Evolutionary conservation across 2,797 vertebrate genomes (phyloP), one percentile per base, ranked within the genome.

Genomic region (Avahi laniger): DNA sequence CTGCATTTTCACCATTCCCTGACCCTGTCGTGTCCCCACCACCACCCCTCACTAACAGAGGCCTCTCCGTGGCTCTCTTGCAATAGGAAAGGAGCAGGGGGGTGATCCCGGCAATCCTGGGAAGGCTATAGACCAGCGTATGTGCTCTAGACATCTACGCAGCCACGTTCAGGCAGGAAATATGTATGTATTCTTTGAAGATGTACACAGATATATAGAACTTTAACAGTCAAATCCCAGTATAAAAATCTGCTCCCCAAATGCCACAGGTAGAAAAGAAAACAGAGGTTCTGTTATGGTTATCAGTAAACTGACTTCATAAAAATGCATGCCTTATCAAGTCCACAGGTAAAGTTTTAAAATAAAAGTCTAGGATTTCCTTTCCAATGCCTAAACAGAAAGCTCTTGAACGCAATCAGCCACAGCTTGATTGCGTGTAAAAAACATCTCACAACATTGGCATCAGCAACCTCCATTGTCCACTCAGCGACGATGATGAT

Each of bases 21-120:
- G 22, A 57, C 59, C n/a, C 63, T 67, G 30, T 5, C 0, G 12
- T n/a, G 70, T 11, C 7, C 46, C 15, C 28, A 33, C 4, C 5
- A 11, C 7, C 14, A 14, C 6, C 15, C 33, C 41, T 61, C 30
- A 30, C 38, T 67, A 54, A 48, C 35, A 85, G 85, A 93, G n/a
- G 81, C 73, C 81, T 70, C 63, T 38, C 61, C 17, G 69, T 0
- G 46, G 61, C 59, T 95, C 81, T 87, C 30, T 20, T 76, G 75
- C 80, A 84, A 72, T 41, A 93, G 89, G 46, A 97, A 97, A 97
- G 73, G 54, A 93, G 80, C 52, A 18, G 59, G 78, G 80, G 57
- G 30, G 30, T 70, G 83, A 95, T 65, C 28, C 72, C 82, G 65
- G 82, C n/a, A 6, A 72, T 94, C 80, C 63, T 3, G 6, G 79